Base-by-base conservation (phyloP, 2,113 vertebrate genomes). In the Rhinoptilus africanus region DNA sequence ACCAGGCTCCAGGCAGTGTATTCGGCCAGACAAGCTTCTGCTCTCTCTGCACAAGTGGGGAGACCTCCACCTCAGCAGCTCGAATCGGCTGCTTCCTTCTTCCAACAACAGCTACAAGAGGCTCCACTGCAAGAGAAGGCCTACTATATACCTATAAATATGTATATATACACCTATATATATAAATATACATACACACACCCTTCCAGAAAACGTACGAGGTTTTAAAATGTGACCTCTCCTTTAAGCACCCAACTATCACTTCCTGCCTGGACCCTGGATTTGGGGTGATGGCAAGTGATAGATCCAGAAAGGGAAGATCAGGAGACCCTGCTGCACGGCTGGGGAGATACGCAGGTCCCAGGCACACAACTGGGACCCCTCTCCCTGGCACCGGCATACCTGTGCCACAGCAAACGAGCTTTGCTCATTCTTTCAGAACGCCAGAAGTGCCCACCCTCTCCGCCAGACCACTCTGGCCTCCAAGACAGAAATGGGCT, bases 361-460 rank as follows among this genome's bases (percentile, higher is more conserved):
- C 37, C 41, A 2, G 41, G 78, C 41, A 20, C 51, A 5, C 16
- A 4, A 8, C 32, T 12, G n/a, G 63, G 50, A 34, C 4, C 34
- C n/a, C 3, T 4, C 63, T 27, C 11, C 17, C 39, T 1, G 1
- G 24, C 13, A 21, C 21, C 9, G 5, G n/a, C 6, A 0, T 1
- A 4, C 0, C 2, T 5, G 21, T 7, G 26, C 81, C 12, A 53
- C 14, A 54, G 62, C 47, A 41, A 39, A 75, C 2, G 2, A 59
- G 59, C 16, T 45, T 15, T 41, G 47, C 39, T 28, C 34, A 1
- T 15, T 10, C 56, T 50, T 12, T 8, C 13, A 12, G 39, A 48
- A 6, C 6, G 3, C 12, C 66, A 63, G 32, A 21, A 56, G n/a
- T 7, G 1, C 22, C 41, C 6, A 27, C 57, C 10, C 37, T 26